phyloP scores from a whole-genome alignment of 2,113 vertebrate genomes.

The Columba livia region DNA sequence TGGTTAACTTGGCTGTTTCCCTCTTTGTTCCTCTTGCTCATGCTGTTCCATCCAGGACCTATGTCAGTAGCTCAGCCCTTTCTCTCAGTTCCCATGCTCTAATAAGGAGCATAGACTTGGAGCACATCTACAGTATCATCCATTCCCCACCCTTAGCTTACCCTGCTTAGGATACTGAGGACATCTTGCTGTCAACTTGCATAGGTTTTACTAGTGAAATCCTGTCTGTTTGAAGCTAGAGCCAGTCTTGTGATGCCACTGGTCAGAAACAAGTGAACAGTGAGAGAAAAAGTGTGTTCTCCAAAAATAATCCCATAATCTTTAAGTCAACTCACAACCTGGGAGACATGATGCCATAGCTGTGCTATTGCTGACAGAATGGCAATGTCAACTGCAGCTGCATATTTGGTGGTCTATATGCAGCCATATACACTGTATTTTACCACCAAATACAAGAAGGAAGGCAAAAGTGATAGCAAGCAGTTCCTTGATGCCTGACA shows the following conservation, averaged over 20 bases:
- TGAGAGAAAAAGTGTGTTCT: not conserved
- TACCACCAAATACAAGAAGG: not conserved
- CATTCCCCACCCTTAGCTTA: not conserved
- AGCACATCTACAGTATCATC: not conserved
- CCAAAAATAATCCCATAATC: not conserved
- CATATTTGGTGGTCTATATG: not conserved
- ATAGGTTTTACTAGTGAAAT: not conserved
- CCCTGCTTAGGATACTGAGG: not conserved
- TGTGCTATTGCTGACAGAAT: not conserved
- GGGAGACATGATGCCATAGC: not conserved
- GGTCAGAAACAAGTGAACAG: not conserved
- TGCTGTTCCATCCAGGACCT: not conserved
- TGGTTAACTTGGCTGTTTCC: not conserved
- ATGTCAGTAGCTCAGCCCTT: not conserved
- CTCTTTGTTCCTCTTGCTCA: not conserved
- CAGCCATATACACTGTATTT: not conserved
- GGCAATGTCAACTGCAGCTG: not conserved
- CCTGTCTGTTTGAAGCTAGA: not conserved
- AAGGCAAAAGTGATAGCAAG: not conserved
- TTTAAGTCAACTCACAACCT: not conserved
- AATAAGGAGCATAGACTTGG: accelerated
- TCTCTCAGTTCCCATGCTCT: not conserved
- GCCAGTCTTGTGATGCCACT: not conserved
- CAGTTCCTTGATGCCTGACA: not conserved
- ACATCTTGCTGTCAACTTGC: not conserved